Conservation (phyloP, 2,113 vertebrate genomes). For the Egretta garzetta region DNA sequence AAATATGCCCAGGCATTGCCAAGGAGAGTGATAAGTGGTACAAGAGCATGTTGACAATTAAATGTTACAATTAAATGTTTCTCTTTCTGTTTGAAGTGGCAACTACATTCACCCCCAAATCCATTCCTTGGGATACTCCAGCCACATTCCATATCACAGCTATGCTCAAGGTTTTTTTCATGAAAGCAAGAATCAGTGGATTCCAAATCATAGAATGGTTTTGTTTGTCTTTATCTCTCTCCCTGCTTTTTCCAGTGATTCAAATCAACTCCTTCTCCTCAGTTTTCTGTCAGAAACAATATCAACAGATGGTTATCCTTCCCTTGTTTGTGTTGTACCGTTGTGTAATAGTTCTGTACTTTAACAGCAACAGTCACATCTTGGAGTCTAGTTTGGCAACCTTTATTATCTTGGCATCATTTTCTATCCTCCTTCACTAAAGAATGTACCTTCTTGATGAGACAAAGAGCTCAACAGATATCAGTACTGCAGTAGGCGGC, state of each 20-base stretch:
- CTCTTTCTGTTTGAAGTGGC: not conserved
- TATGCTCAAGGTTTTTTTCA: fast-evolving
- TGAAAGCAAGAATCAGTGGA: not conserved
- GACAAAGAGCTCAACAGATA: not conserved
- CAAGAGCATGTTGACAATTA: not conserved
- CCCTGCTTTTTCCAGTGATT: not conserved
- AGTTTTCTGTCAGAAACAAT: not conserved
- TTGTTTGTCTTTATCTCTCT: not conserved
- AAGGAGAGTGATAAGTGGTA: not conserved
- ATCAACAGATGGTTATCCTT: not conserved
- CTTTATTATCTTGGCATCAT: not conserved
- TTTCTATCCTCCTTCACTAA: not conserved
- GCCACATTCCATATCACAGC: not conserved
- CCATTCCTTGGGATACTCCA: not conserved
- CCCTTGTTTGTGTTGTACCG: not conserved
- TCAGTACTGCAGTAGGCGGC: not conserved
- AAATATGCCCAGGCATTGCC: not conserved
- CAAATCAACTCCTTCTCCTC: not conserved
- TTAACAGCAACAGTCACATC: not conserved
- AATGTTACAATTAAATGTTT: not conserved
- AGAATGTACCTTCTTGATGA: not conserved
- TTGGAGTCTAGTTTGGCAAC: not conserved
- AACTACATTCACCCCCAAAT: not conserved
- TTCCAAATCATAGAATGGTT: not conserved
- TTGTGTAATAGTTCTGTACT: not conserved